Conservation (phyloP, 2,888 invertebrate species). For the Mythimna lalbum region DNA sequence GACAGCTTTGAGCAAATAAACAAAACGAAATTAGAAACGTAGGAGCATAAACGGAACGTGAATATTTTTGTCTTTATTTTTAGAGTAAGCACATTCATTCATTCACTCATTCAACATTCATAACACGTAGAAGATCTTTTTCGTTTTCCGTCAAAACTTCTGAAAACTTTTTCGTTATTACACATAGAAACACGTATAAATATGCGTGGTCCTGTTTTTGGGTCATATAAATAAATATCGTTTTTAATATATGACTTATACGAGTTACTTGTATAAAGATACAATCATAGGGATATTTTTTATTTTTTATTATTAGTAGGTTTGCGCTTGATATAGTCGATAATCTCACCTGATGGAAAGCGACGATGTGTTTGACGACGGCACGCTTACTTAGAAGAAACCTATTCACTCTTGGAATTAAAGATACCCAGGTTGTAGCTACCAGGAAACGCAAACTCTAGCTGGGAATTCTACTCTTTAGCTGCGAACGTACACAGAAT, state of each 20-base stretch:
- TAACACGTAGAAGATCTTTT: slow-evolving; percentile 59
- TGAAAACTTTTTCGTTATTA: slow-evolving; percentile 35
- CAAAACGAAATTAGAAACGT: slow-evolving; percentile 46
- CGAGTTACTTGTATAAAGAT: too few relatives aligned
- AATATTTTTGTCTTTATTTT: slow-evolving; percentile 55
- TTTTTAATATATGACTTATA: background rate
- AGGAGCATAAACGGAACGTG: slow-evolving; percentile 22
- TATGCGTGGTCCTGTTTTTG: slow-evolving; percentile 14
- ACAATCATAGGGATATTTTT: too few relatives aligned
- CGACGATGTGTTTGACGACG: too few relatives aligned
- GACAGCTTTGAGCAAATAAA: slow-evolving; percentile 36
- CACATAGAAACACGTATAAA: slow-evolving; percentile 32
- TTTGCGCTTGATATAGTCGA: too few relatives aligned
- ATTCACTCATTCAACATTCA: slow-evolving; percentile 59
- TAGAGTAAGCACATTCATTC: slow-evolving; percentile 47
- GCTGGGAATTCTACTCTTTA: too few relatives aligned
- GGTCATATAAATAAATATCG: background rate
- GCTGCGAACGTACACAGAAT: too few relatives aligned
- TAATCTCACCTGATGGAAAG: too few relatives aligned
- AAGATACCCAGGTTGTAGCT: too few relatives aligned
- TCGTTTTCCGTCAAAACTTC: slow-evolving; percentile 56
- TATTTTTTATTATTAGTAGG: too few relatives aligned
- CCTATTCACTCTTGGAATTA: too few relatives aligned
- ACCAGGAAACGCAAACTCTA: too few relatives aligned
- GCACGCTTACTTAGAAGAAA: too few relatives aligned